Evolutionary conservation across 2,888 invertebrate species (phyloP).

Genomic region (Tetragnatha montana): DNA sequence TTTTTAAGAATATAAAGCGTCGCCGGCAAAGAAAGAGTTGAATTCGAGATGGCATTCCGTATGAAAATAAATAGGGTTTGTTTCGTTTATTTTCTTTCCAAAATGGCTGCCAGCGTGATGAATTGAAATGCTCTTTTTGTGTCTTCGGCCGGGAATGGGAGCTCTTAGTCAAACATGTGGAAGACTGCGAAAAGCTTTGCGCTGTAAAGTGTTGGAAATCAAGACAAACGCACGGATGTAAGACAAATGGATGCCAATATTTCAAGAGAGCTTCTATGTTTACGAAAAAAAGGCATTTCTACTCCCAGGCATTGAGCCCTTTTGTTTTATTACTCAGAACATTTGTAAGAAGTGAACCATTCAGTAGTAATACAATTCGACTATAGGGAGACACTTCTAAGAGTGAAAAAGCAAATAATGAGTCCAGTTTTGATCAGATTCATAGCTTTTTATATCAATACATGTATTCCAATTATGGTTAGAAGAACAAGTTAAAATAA

Average conservation of each 20-base stretch:
- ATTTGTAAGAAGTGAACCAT: too few relatives aligned
- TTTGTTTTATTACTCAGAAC: too few relatives aligned
- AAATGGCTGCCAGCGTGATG: constrained; percentile 18
- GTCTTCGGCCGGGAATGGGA: background rate
- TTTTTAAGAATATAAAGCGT: background rate
- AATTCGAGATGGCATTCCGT: constrained; percentile 12
- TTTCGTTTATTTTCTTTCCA: background rate
- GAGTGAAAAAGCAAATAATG: too few relatives aligned
- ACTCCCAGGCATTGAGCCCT: too few relatives aligned
- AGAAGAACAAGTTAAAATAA: too few relatives aligned
- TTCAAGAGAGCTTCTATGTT: background rate
- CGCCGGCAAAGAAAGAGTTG: constrained; percentile 9
- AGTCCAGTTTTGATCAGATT: too few relatives aligned
- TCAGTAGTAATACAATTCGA: too few relatives aligned
- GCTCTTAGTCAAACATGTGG: constrained; percentile 30
- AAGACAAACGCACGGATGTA: background rate
- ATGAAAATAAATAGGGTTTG: constrained; percentile 47
- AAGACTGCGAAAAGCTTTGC: background rate
- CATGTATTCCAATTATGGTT: too few relatives aligned
- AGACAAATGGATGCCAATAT: background rate
- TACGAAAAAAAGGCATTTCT: background rate
- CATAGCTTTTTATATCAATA: too few relatives aligned
- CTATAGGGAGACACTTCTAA: too few relatives aligned
- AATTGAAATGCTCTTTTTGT: constrained; percentile 23
- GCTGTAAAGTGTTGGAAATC: background rate